Percentiles rank a stretch among this genome's conserved stretches.
phyloP scores from a whole-genome alignment of 2,113 vertebrate species.

The Salvelinus sp. region DNA sequence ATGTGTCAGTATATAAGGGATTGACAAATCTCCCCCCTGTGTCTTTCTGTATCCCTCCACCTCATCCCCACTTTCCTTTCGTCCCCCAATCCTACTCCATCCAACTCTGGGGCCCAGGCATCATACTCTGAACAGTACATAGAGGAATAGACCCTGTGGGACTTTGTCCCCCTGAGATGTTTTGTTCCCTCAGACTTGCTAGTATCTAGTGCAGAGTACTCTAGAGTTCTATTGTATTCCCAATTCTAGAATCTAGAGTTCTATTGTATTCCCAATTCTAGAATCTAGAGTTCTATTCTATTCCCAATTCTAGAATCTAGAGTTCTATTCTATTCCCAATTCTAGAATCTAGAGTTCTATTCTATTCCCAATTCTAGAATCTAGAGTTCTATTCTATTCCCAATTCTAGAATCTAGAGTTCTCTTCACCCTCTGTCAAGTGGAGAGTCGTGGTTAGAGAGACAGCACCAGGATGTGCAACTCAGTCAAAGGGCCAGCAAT shows the following conservation, averaged over 20 bases:
- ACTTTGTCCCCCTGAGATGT: too few relatives aligned
- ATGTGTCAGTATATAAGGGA: constrained; percentile 70
- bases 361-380: background rate
- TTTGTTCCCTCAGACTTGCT: too few relatives aligned
- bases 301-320: too few relatives aligned
- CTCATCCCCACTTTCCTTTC: constrained; percentile 14
- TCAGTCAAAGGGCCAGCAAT: constrained; percentile 24
- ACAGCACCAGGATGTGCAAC: background rate
- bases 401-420: background rate
- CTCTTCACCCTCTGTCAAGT: background rate
- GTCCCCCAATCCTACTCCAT: constrained; percentile 8
- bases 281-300: background rate
- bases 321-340: too few relatives aligned
- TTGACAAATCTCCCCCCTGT: constrained; percentile 58
- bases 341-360: background rate
- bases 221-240: too few relatives aligned
- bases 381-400: too few relatives aligned
- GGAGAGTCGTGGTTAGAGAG: background rate
- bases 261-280: too few relatives aligned
- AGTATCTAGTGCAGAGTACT: too few relatives aligned
- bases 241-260: too few relatives aligned
- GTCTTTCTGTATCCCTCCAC: constrained; percentile 14
- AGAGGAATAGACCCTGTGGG: background rate
- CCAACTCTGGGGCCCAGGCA: constrained; percentile 28
- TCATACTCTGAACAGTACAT: constrained; percentile 16